Evolutionary conservation across 2,113 vertebrate species (phyloP).

Genomic region (Alaudala cheleensis): DNA sequence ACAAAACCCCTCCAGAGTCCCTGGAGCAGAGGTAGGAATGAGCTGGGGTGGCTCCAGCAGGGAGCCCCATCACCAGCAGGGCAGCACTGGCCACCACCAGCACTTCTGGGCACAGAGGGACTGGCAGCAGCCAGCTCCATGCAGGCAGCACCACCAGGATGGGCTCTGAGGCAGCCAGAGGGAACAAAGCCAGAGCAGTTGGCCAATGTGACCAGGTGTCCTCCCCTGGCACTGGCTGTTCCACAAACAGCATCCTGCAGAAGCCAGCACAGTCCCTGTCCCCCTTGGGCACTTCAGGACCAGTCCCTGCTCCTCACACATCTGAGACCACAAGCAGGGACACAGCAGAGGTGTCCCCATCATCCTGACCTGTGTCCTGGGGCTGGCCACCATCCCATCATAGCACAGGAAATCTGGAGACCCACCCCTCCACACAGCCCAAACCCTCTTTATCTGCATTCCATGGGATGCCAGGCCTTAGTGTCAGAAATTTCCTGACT

Average conservation of each 20-base stretch:
- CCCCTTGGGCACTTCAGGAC: neutral
- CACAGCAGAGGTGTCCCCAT: neutral
- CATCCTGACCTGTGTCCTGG: neutral
- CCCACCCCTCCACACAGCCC: rapidly evolving
- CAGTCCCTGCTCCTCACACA: neutral
- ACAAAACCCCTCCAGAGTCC: neutral
- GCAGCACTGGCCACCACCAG: neutral
- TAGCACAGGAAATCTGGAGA: neutral
- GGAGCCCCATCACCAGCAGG: neutral
- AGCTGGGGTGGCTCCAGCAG: neutral
- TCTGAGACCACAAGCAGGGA: neutral
- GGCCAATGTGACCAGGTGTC: neutral
- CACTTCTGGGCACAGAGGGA: neutral
- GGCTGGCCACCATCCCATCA: neutral
- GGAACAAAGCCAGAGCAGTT: neutral
- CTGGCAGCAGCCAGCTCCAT: neutral
- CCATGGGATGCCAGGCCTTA: rapidly evolving
- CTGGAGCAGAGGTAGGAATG: neutral
- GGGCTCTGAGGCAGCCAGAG: neutral
- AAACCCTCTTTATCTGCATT: neutral
- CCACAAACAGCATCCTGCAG: neutral
- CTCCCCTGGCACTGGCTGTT: neutral
- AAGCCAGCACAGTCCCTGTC: neutral
- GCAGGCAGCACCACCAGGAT: neutral
- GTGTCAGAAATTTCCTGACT: neutral